These are phyloP conservation scores for Labrus mixtus DNA, from an alignment of 2,113 vertebrate species.

Conservation along the genomic window DNA sequence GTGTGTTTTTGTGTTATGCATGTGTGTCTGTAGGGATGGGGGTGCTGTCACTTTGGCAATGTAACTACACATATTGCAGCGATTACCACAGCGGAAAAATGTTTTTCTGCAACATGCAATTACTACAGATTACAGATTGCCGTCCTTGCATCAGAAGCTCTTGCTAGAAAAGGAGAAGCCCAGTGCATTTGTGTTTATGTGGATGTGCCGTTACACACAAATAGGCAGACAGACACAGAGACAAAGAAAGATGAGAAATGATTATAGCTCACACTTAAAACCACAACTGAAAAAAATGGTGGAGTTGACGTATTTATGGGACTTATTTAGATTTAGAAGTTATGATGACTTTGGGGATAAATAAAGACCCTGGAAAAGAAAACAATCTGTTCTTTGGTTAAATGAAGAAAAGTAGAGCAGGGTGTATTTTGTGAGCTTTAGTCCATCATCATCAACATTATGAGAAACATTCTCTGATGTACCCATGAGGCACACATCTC, in stretches of 20 bases:
- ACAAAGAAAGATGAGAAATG: constrained; percentile 84
- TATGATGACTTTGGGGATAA: constrained; percentile 71
- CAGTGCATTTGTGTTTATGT: constrained; percentile 64
- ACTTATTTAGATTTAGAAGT: constrained; percentile 79
- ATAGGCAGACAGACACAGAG: constrained; percentile 72
- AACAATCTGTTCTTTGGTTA: constrained; percentile 56
- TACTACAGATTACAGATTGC: constrained; percentile 89
- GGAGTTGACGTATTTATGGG: constrained; percentile 79
- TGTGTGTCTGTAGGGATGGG: constrained; percentile 64
- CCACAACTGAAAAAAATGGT: constrained; percentile 76
- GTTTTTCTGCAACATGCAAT: constrained; percentile 90
- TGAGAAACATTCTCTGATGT: constrained; percentile 42
- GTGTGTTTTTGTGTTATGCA: constrained; percentile 30
- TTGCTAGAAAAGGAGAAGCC: constrained; percentile 80
- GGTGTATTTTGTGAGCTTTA: constrained; percentile 42
- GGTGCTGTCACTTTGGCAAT: constrained; percentile 86
- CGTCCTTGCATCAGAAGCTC: constrained; percentile 83
- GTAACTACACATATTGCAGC: constrained; percentile 86
- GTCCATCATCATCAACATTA: constrained; percentile 64
- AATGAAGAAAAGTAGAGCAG: constrained; percentile 39
- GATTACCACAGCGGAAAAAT: constrained; percentile 88
- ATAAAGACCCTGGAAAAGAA: constrained; percentile 65
- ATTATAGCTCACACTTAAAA: constrained; percentile 83
- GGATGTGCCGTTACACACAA: constrained; percentile 67
- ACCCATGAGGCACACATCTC: constrained; percentile 27